Evolutionary conservation across 2,113 vertebrate genomes (phyloP).

Genomic region (Myotis brandtii): DNA sequence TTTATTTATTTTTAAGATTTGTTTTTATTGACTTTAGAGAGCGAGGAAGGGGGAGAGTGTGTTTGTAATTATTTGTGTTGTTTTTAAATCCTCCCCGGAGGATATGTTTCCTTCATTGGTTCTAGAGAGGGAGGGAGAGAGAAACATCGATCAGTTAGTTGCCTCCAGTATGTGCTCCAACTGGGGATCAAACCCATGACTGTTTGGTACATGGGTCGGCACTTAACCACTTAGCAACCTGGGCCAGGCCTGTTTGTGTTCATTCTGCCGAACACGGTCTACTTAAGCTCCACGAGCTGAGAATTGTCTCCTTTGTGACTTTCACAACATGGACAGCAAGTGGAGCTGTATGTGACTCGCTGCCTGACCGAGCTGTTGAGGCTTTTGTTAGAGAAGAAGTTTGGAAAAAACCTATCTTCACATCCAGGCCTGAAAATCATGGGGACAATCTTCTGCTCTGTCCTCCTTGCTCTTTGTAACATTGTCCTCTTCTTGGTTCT

Average conservation of each 20-base stretch:
- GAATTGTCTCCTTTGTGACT: not conserved
- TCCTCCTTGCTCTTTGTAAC: slow-evolving; percentile 38
- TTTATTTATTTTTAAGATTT: not conserved
- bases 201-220: not conserved
- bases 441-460: not conserved
- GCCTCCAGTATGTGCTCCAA: not conserved
- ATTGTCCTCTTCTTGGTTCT: slow-evolving; percentile 62
- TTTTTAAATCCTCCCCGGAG: not conserved
- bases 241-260: not conserved
- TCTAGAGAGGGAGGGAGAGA: not conserved
- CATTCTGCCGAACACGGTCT: not conserved
- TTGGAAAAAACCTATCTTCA: not conserved
- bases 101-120: not conserved
- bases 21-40: not conserved
- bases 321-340: not conserved
- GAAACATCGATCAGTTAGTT: not conserved
- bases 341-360: not conserved
- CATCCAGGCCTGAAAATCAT: not conserved
- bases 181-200: not conserved
- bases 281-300: not conserved
- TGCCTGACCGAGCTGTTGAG: not conserved
- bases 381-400: not conserved
- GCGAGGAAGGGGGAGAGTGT: not conserved
- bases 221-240: not conserved
- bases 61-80: not conserved